These are phyloP conservation scores for Pseudomyrmex pallidus DNA, from an alignment of 1,140 invertebrate species.

Conservation along the genomic window DNA sequence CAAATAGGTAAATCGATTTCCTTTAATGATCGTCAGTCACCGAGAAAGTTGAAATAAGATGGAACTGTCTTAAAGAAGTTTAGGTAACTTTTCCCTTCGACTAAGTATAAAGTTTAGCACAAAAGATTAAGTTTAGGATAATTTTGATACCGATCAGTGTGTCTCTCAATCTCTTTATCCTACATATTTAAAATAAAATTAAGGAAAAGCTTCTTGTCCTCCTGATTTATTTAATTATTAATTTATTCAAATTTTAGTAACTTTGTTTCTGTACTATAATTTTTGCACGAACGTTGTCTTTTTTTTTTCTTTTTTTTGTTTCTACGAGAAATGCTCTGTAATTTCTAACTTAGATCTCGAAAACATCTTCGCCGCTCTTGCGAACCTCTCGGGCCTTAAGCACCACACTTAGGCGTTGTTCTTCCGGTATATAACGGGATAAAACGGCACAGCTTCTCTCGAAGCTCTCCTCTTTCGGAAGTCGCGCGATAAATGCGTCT, in stretches of 20 bases:
- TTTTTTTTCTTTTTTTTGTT: too few relatives aligned
- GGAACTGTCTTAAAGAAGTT: constrained; percentile 34
- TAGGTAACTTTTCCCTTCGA: constrained; percentile 30
- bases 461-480: constrained; percentile 27
- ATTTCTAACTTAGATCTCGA: constrained; percentile 32
- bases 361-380: neutral
- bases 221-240: constrained; percentile 11
- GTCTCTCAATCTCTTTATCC: neutral
- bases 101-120: constrained; percentile 25
- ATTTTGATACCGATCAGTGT: constrained; percentile 38
- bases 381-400: constrained; percentile 4
- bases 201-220: neutral
- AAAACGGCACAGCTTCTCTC: constrained; percentile 23
- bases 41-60: constrained; percentile 26
- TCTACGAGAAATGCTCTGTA: constrained; percentile 5
- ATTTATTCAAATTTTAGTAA: neutral
- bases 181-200: constrained; percentile 1
- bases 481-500: constrained; percentile 44
- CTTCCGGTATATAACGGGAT: constrained; percentile 10
- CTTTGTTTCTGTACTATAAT: neutral
- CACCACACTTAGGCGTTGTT: constrained; percentile 22
- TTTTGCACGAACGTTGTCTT: neutral
- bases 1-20: constrained; percentile 39
- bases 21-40: constrained; percentile 34
- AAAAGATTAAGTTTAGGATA: constrained; percentile 20